Evolutionary conservation across 2,113 vertebrate genomes (phyloP), one percentile per base, ranked within the genome.

Genomic region (Eptesicus fuscus): DNA sequence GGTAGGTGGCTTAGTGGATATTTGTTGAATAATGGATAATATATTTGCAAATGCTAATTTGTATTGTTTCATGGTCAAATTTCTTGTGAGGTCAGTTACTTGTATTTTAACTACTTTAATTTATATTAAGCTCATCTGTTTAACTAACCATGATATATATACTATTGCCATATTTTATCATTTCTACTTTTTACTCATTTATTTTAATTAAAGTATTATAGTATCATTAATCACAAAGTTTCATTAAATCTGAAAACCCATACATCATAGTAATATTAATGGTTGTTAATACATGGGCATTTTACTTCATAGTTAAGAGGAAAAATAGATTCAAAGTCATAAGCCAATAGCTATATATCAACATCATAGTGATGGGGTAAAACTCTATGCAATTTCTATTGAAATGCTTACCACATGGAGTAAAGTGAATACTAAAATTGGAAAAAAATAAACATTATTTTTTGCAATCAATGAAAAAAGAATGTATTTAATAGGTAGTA

Each of bases 201-300:
- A 73, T 90, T 83, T 96, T 90, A 95, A 83, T 93, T 65, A 93
- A 94, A 79, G 2, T 14, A 51, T 85, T 83, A 86, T 32, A 88
- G 6, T 73, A 18, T 78, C 53, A 95, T 83, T 94, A 94, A 83
- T 95, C 65, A 83, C 30, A 18, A 35, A 8, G 30, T 87, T 94
- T 93, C 65, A 67, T 93, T 96, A 83, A 92, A 61, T 73, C 53
- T 30, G 35, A 69, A 78, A 59, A 83, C 18, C 40, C 63, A 87
- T 79, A 74, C 2, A 59, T 90, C 40, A 83, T 20, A 69, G 49
- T 51, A 83, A 73, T 82, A 63, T 44, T 78, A 87, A 73, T 2
- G 5, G 40, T 2, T 92, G 7, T 40, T 76, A 95, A 82, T 49
- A 78, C 28, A 70, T 49, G 17, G 9, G 63, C 14, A 86, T 56